phyloP scores from a whole-genome alignment of 2,113 vertebrate genomes.

The Oryzias melastigma region DNA sequence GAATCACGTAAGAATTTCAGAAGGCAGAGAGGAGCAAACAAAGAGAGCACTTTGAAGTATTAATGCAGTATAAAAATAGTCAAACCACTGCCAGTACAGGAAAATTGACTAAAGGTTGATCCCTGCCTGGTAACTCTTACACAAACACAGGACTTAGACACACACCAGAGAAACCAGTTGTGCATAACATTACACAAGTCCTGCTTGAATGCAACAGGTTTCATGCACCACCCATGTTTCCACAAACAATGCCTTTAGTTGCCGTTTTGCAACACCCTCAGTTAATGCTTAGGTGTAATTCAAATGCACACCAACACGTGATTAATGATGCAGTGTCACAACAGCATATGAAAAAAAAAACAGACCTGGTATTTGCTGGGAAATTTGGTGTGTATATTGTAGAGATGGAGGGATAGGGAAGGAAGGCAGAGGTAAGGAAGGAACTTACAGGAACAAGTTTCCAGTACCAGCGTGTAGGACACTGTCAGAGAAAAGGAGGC shows the following conservation, averaged over 20 bases:
- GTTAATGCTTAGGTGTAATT: conserved; percentile 19
- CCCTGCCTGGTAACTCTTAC: conserved; percentile 17
- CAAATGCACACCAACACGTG: conserved; percentile 9
- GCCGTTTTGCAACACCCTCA: conserved; percentile 11
- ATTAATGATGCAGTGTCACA: conserved; percentile 40
- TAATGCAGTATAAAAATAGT: conserved; percentile 31
- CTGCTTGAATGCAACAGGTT: conserved; percentile 14
- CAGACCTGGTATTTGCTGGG: conserved; percentile 59
- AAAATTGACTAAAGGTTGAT: conserved; percentile 23
- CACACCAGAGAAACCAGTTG: conserved; percentile 34
- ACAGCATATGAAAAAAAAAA: conserved; percentile 21
- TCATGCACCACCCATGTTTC: conserved; percentile 47
- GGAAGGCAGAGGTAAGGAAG: conserved; percentile 63
- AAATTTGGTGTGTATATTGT: conserved; percentile 58
- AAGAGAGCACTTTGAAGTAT: conserved; percentile 28
- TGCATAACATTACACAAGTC: conserved; percentile 18
- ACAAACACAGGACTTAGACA: conserved; percentile 21
- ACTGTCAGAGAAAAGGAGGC: conserved; percentile 69
- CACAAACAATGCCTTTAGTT: conserved; percentile 30
- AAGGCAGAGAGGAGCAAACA: conserved; percentile 18
- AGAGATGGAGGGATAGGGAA: conserved; percentile 55
- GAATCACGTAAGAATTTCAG: conserved; percentile 43
- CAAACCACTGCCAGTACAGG: conserved; percentile 34
- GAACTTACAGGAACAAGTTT: conserved; percentile 86
- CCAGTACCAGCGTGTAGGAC: conserved; percentile 83